Percentiles rank a stretch among this genome's conserved stretches.
phyloP scores from a whole-genome alignment of 2,888 invertebrate species.

The Pristionchus entomophagus region DNA sequence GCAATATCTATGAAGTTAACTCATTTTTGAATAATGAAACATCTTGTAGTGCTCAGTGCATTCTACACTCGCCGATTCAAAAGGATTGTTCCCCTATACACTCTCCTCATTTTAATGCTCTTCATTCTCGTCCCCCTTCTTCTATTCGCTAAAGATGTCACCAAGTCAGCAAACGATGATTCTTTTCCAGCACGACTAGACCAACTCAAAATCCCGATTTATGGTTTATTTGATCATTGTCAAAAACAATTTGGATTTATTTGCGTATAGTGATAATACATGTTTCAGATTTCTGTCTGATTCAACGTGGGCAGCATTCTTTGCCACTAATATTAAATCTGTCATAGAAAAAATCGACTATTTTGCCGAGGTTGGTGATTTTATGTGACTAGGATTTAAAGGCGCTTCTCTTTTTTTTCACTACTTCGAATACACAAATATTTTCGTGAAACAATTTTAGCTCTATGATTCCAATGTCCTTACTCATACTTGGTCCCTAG shows the following conservation, averaged over 20 bases:
- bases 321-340: slow-evolving; percentile 28
- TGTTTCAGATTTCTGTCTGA: slow-evolving; percentile 29
- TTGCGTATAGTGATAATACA: too few relatives aligned
- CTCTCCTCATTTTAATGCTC: not conserved
- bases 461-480: slow-evolving; percentile 43
- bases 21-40: not conserved
- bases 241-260: too few relatives aligned
- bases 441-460: too few relatives aligned
- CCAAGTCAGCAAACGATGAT: too few relatives aligned
- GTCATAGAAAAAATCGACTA: slow-evolving; percentile 32
- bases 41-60: not conserved
- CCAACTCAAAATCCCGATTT: too few relatives aligned
- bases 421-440: too few relatives aligned
- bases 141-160: not conserved
- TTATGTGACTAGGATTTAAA: too few relatives aligned
- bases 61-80: slow-evolving; percentile 41
- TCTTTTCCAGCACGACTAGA: too few relatives aligned
- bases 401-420: too few relatives aligned
- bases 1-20: not conserved
- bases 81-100: slow-evolving; percentile 19
- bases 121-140: slow-evolving; percentile 2
- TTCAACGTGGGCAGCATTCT: not conserved
- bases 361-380: slow-evolving; percentile 40
- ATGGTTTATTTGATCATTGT: too few relatives aligned
- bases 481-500: slow-evolving; percentile 44